Percentiles rank a stretch among this genome's conserved stretches.
These are phyloP conservation scores for Zaprionus africanus DNA, from an alignment of 1,140 invertebrate genomes.

Conservation along the genomic window DNA sequence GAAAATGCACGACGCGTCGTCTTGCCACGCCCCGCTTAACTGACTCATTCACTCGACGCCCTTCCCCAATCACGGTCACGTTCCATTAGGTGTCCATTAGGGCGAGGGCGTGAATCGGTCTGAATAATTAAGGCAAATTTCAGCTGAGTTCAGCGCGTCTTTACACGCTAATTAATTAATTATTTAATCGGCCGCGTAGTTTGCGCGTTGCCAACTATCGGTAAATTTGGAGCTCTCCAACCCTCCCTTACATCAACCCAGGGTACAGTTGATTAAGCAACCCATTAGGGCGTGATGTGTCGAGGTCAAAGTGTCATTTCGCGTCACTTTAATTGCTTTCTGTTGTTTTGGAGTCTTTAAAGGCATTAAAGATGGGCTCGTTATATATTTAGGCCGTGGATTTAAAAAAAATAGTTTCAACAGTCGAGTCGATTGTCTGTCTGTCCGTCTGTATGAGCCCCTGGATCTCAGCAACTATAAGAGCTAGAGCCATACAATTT, in stretches of 20 bases:
- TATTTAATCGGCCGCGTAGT: background rate
- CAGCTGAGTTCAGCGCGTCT: background rate
- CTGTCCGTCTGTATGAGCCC: too few species aligned
- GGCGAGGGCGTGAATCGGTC: background rate
- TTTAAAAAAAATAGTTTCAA: too few species aligned
- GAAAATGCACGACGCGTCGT: background rate
- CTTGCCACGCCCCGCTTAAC: background rate
- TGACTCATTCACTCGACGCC: background rate
- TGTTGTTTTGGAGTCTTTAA: background rate
- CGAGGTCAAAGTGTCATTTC: background rate
- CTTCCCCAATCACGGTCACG: background rate
- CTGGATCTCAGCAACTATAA: too few species aligned
- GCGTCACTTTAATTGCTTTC: background rate
- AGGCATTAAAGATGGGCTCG: background rate
- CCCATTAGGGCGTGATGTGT: background rate
- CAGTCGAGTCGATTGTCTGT: too few species aligned
- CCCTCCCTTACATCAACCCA: background rate
- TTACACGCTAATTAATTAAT: background rate
- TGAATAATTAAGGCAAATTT: constrained; percentile 6
- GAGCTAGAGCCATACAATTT: too few species aligned
- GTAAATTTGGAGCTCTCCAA: background rate
- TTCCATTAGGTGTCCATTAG: background rate
- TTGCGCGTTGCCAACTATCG: background rate
- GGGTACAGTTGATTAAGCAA: background rate
- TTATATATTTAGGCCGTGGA: background rate